phyloP scores from a whole-genome alignment of 2,797 vertebrate genomes.

The Masticophis lateralis region DNA sequence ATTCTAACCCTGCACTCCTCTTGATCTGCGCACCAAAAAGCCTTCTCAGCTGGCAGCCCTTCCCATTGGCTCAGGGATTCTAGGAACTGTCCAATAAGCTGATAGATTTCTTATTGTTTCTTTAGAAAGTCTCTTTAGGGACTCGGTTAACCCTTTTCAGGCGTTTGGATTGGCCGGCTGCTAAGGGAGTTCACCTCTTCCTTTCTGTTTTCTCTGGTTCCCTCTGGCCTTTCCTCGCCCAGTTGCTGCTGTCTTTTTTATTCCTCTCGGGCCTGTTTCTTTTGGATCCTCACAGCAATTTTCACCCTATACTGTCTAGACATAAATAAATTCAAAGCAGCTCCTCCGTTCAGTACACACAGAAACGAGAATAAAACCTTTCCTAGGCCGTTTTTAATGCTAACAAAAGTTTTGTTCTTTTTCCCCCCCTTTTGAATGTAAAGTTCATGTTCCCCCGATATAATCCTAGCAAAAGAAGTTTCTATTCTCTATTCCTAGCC shows the following conservation, averaged over 20 bases:
- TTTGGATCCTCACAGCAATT: background rate
- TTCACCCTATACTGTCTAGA: conserved; percentile 11
- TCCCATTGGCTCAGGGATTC: conserved; percentile 64
- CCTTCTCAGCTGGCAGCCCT: conserved; percentile 48
- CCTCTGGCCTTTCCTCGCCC: background rate
- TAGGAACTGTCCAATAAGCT: conserved; percentile 62
- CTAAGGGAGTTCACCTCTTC: background rate
- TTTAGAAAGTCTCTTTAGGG: background rate
- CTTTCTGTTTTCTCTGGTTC: background rate
- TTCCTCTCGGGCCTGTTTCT: background rate
- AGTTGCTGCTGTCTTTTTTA: background rate
- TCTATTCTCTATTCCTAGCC: background rate
- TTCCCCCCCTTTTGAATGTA: background rate
- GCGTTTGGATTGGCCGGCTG: background rate
- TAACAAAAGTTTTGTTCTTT: background rate
- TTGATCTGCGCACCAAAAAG: conserved; percentile 38
- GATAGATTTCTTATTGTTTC: conserved; percentile 28
- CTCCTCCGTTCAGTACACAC: background rate
- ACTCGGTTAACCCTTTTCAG: conserved; percentile 37
- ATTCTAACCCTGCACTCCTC: conserved; percentile 73
- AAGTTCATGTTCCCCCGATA: background rate
- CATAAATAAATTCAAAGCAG: background rate
- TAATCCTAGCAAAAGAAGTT: background rate
- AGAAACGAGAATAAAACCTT: background rate
- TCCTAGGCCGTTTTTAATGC: background rate